A percentile compares a stretch with the other conserved stretches of the same genome.
Conservation (phyloP, 2,797 vertebrate species). For the Leptodactylus fallax region DNA sequence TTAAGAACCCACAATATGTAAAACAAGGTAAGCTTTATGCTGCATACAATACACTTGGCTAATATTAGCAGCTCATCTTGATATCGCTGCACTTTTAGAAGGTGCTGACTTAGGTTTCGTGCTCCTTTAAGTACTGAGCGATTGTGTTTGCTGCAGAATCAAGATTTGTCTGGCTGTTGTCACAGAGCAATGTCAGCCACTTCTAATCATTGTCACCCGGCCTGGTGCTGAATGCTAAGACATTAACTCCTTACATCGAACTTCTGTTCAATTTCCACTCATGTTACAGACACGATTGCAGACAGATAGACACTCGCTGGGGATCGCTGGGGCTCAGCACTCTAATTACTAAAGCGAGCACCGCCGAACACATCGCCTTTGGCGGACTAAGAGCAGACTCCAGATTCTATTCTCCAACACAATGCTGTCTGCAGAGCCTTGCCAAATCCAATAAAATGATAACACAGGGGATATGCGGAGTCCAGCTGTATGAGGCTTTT, state of each 20-base stretch:
- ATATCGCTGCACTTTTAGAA: neutral
- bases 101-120: neutral
- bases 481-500: too few relatives aligned
- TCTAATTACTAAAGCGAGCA: constrained; percentile 25
- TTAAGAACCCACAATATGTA: too few relatives aligned
- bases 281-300: neutral
- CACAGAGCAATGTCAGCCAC: constrained; percentile 9
- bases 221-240: constrained; percentile 7
- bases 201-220: constrained; percentile 21
- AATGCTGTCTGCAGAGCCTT: neutral
- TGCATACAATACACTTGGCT: neutral
- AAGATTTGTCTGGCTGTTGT: constrained; percentile 23
- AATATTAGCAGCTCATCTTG: neutral
- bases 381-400: constrained; percentile 10
- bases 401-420: neutral
- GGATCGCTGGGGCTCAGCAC: neutral
- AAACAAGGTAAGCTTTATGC: neutral
- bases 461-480: neutral
- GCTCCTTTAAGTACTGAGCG: neutral
- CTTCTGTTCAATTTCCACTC: constrained; percentile 8
- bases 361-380: constrained; percentile 15
- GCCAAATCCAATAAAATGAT: constrained; percentile 2
- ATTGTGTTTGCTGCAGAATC: neutral
- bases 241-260: constrained; percentile 12
- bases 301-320: constrained; percentile 20